Evolutionary conservation across 2,797 vertebrate species (phyloP).

Genomic region (Lophius americanus): DNA sequence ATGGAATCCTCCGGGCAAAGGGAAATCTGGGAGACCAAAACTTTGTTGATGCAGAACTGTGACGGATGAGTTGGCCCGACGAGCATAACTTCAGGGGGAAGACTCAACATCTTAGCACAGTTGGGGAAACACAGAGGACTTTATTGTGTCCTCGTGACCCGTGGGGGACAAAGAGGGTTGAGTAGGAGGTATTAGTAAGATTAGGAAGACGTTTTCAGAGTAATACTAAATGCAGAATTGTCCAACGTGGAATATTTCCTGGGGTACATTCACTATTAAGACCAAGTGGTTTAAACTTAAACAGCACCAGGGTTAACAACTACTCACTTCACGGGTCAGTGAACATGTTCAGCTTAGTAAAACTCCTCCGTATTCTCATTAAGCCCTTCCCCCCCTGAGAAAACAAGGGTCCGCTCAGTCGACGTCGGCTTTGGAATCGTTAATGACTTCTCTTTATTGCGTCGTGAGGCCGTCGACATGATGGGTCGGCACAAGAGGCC

Average conservation of each 20-base stretch:
- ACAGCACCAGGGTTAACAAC: slow-evolving; percentile 17
- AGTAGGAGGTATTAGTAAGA: neutral
- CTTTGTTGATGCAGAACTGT: neutral
- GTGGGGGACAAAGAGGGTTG: neutral
- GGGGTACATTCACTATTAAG: neutral
- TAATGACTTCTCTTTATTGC: slow-evolving; percentile 40
- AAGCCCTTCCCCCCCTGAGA: slow-evolving; percentile 8
- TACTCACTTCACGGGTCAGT: slow-evolving; percentile 19
- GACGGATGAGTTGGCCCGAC: neutral
- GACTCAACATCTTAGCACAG: neutral
- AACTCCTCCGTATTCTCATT: slow-evolving; percentile 10
- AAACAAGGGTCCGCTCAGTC: slow-evolving; percentile 14
- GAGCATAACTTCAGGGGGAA: neutral
- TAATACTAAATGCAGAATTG: neutral
- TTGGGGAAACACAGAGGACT: neutral
- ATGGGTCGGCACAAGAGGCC: slow-evolving; percentile 42
- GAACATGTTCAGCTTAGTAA: slow-evolving; percentile 9
- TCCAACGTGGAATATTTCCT: neutral
- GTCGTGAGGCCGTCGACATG: slow-evolving; percentile 23
- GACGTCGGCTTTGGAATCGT: slow-evolving; percentile 39
- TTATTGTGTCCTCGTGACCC: neutral
- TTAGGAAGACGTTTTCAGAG: neutral
- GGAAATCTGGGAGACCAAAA: slow-evolving; percentile 1
- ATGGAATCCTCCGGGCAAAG: neutral
- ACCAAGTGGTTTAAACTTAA: neutral